Evolutionary conservation across 2,113 vertebrate genomes (phyloP).

Genomic region (cattle (Bos taurus)): DNA sequence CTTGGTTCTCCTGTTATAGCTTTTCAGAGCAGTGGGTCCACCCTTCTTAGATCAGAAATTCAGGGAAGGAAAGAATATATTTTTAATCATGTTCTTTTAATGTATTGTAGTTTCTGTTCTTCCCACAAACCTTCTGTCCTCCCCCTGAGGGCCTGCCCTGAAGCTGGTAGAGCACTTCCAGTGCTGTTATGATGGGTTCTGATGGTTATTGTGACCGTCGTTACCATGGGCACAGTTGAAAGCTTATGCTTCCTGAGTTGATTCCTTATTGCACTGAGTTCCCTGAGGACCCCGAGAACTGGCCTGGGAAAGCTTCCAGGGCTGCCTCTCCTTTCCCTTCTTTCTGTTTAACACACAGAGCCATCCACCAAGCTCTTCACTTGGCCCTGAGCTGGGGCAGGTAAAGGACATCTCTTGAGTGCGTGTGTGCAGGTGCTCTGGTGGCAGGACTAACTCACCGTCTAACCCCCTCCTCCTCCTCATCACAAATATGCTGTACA

Average conservation of each 20-base stretch:
- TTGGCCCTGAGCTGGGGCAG: not conserved
- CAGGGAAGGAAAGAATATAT: not conserved
- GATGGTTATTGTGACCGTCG: not conserved
- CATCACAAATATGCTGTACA: not conserved
- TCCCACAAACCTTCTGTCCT: not conserved
- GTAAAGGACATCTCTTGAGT: not conserved
- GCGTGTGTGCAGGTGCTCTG: not conserved
- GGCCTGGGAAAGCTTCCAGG: not conserved
- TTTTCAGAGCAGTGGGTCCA: not conserved
- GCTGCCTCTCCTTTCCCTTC: not conserved
- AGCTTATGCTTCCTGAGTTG: not conserved
- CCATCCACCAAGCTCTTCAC: not conserved
- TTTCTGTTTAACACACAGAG: not conserved
- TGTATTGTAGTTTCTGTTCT: not conserved
- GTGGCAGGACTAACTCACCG: not conserved
- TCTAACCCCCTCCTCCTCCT: not conserved
- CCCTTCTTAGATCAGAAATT: not conserved
- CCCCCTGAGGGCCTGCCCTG: not conserved
- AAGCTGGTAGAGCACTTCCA: not conserved
- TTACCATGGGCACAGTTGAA: not conserved
- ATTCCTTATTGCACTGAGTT: not conserved
- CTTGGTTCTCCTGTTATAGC: not conserved
- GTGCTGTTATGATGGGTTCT: not conserved
- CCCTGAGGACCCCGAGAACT: not conserved
- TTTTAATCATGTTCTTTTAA: constrained; percentile 22